Base-by-base conservation (phyloP, 2,113 vertebrate species). In the Peromyscus maniculatus region DNA sequence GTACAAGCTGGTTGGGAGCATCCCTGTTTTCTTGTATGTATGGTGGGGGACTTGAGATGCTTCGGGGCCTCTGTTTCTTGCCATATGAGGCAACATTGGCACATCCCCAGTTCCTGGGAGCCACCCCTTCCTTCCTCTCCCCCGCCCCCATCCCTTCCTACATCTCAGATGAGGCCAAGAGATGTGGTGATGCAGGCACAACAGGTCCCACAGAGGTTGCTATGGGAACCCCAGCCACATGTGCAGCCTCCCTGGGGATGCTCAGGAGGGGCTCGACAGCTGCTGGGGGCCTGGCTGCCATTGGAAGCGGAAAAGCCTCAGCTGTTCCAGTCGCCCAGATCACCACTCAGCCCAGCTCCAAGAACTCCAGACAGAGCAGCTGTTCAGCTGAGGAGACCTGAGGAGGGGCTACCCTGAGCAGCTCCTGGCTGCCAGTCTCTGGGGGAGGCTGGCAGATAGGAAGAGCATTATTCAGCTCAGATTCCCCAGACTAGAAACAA, bases 231-330 rank as follows among this genome's bases (percentile, higher is more conserved):
- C 46, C 46, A 82, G 86, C 67, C 91, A 94, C 95, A 89, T 66
- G 91, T 64, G 91, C 87, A 83, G 52, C 67, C 67, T 83, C 91
- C 64, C 86, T 87, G 36, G 82, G 55, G 52, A 28, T n/a, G 62
- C 46, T 67, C 0, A n/a, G 57, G 91, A 91, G 52, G 88, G 16
- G 91, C 28, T 15, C 2, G 39, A 78, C 87, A 93, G 91, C 67
- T 89, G 82, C 71, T 57, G 57, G 39, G 90, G 39, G 59, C n/a
- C 69, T 91, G 59, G 75, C 24, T 24, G 83, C 89, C 62, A 96
- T 95, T 97, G 92, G 95, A 88, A 96, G 96, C 91, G 74, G 91
- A 96, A 96, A 96, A 95, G 91, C 55, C 72, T 91, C 97, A 94
- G 94, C 92, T 95, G 84, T 71, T 78, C 71, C 17, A 0, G n/a